Percentiles rank a stretch among this genome's conserved stretches.
phyloP scores from a whole-genome alignment of 2,888 invertebrate genomes.

The Aporophyla lueneburgensis region DNA sequence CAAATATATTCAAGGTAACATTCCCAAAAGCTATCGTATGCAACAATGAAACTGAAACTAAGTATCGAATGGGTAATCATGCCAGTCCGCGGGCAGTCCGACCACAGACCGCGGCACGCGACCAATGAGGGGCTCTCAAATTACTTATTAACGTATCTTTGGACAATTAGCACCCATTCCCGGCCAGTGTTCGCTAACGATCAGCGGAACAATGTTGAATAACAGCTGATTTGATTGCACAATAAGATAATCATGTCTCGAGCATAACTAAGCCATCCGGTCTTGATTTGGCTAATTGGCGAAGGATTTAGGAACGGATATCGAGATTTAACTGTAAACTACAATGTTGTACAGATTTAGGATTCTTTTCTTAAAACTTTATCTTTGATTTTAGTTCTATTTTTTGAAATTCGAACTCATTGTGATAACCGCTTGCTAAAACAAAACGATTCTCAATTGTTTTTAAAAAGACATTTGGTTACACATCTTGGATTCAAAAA shows the following conservation, averaged over 20 bases:
- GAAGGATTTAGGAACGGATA: slow-evolving; percentile 10
- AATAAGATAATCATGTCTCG: slow-evolving; percentile 39
- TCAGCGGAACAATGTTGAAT: slow-evolving; percentile 37
- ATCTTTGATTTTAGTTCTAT: not conserved
- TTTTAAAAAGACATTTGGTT: not conserved
- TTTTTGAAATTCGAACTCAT: not conserved
- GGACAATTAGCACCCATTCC: slow-evolving; percentile 50
- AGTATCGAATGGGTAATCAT: slow-evolving; percentile 35
- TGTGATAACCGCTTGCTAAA: not conserved
- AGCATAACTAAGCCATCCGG: slow-evolving; percentile 23
- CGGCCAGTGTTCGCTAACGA: slow-evolving; percentile 1
- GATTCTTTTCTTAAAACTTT: not conserved
- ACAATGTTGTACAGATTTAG: not conserved
- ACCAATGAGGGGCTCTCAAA: slow-evolving; percentile 54
- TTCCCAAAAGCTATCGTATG: not conserved
- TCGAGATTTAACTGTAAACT: slow-evolving; percentile 10
- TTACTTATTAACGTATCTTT: slow-evolving; percentile 58
- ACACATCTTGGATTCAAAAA: not conserved
- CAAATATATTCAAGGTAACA: not conserved
- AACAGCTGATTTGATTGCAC: slow-evolving; percentile 36
- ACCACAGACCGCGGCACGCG: slow-evolving; percentile 87
- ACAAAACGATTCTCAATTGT: not conserved
- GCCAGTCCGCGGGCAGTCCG: slow-evolving; percentile 44
- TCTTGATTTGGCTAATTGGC: slow-evolving; percentile 42
- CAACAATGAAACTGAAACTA: slow-evolving; percentile 29